A percentile compares a stretch with the other conserved stretches of the same genome.
These are phyloP conservation scores for Panthera tigris DNA, from an alignment of 2,113 vertebrate species.

Conservation along the genomic window DNA sequence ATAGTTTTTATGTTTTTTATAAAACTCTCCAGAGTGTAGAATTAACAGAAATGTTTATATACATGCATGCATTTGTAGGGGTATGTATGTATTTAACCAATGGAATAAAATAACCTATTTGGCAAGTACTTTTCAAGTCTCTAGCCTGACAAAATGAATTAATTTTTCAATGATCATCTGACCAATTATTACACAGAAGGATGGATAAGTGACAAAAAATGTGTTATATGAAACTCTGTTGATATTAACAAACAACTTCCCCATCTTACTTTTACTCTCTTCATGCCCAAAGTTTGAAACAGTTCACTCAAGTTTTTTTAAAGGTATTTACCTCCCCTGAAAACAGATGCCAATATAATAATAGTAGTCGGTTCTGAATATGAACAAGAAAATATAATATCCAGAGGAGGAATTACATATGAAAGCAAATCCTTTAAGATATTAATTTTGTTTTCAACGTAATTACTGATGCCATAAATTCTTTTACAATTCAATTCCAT, in stretches of 20 bases:
- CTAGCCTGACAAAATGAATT: not conserved
- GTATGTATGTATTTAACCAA: not conserved
- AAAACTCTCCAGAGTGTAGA: not conserved
- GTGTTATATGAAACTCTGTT: not conserved
- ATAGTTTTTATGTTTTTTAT: not conserved
- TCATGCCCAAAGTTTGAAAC: not conserved
- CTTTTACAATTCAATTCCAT: constrained; percentile 48
- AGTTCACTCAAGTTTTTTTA: not conserved
- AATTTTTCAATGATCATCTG: not conserved
- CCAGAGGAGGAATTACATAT: not conserved
- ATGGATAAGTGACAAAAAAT: not conserved
- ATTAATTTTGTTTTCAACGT: constrained; percentile 58
- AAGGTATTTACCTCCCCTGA: not conserved
- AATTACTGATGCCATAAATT: constrained; percentile 45
- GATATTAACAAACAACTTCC: not conserved
- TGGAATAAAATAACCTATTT: not conserved
- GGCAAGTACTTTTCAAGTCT: not conserved
- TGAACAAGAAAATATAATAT: not conserved
- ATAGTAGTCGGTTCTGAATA: not conserved
- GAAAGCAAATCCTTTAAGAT: not conserved
- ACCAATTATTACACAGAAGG: not conserved
- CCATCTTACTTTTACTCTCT: not conserved
- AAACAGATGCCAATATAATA: not conserved
- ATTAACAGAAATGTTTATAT: not conserved
- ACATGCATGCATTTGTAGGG: not conserved